Conservation (phyloP, 2,888 invertebrate genomes). For the Leptinotarsa peninsularis region DNA sequence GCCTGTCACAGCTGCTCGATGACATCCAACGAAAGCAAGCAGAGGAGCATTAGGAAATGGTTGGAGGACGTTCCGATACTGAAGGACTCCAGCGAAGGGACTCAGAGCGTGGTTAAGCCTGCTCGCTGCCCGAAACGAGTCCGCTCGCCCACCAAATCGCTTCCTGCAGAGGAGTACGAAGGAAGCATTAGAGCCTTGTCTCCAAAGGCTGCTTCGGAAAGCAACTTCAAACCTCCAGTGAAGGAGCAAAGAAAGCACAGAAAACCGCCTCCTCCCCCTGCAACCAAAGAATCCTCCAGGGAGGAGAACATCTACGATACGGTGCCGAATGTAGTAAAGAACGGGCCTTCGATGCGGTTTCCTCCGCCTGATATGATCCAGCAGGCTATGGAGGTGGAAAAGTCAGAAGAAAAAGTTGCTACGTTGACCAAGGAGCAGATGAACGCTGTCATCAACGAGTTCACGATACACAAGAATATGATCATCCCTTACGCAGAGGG, state of each 20-base stretch:
- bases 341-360: constrained; percentile 27
- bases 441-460: constrained; percentile 73
- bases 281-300: constrained; percentile 12
- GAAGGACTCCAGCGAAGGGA: constrained; percentile 43
- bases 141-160: constrained; percentile 61
- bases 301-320: constrained; percentile 49
- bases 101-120: constrained; percentile 20
- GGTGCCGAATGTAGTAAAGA: constrained; percentile 31
- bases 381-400: constrained; percentile 73
- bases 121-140: constrained; percentile 47
- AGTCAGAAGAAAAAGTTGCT: constrained; percentile 62
- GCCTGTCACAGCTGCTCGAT: constrained; percentile 70
- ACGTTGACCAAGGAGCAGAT: constrained; percentile 72
- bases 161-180: constrained; percentile 52
- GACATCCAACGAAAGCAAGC: constrained; percentile 76
- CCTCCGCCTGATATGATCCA: constrained; percentile 74
- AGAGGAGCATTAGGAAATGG: constrained; percentile 81
- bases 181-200: constrained; percentile 49
- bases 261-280: constrained; percentile 61
- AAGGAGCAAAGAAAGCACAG: constrained; percentile 55
- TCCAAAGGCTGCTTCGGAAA: constrained; percentile 52
- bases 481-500: constrained; percentile 33
- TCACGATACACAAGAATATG: constrained; percentile 57
- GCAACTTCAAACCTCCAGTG: constrained; percentile 12
- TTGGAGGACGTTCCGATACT: constrained; percentile 76